Percentiles rank a stretch among this genome's conserved stretches.
These are phyloP conservation scores for Macrobrachium rosenbergii DNA, from an alignment of 1,140 invertebrate genomes.

Conservation along the genomic window DNA sequence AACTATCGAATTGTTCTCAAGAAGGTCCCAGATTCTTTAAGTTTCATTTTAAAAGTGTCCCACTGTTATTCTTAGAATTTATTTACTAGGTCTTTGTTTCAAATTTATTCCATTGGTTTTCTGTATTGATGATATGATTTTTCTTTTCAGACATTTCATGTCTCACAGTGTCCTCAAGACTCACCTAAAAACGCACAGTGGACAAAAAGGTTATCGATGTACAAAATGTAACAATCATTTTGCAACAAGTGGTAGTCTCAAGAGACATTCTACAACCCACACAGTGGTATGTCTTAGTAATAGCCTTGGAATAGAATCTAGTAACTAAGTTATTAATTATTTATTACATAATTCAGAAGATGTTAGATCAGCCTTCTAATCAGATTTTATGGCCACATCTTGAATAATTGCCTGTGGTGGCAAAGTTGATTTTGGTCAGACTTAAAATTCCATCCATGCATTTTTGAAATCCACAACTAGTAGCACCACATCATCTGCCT, in stretches of 20 bases:
- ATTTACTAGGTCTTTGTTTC: no score
- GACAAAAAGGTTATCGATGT: constrained; percentile 71
- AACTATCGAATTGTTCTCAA: no score
- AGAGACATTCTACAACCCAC: constrained; percentile 78
- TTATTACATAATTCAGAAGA: no score
- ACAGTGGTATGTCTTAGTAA: constrained; percentile 67
- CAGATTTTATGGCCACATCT: no score
- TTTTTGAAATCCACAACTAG: no score
- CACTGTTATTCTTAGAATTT: background rate
- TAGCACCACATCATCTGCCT: no score
- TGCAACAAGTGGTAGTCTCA: constrained; percentile 78
- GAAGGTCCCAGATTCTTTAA: no score
- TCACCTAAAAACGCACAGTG: constrained; percentile 76
- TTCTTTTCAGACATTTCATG: constrained; percentile 72
- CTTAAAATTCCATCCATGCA: no score
- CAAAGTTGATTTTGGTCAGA: no score
- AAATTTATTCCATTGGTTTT: background rate
- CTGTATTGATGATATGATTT: constrained; percentile 35
- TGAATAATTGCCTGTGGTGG: no score
- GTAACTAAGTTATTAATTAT: no score
- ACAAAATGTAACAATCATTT: constrained; percentile 73
- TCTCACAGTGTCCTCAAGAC: constrained; percentile 78
- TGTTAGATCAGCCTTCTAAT: no score
- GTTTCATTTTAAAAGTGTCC: background rate
- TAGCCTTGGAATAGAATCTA: background rate